Base-by-base conservation (phyloP, 1,140 invertebrate genomes). In the Formica exsecta region DNA sequence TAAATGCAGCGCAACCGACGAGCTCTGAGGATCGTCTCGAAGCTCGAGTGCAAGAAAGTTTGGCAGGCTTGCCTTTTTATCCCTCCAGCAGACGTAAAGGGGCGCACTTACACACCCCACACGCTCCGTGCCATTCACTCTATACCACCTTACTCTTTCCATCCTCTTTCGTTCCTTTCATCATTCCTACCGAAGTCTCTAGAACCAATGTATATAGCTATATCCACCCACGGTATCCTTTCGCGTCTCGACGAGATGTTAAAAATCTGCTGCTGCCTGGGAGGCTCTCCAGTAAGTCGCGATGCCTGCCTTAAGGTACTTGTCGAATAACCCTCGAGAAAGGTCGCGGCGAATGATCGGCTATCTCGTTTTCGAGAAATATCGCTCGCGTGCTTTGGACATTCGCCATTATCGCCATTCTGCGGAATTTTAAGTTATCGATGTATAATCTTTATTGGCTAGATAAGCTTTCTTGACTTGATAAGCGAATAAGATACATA, bases 41-140 rank as follows among this genome's bases (percentile, higher is more conserved):
- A 74, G 79, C 88, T 89, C 89, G 80, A 90, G 89, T 85, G 65
- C 62, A 54, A 80, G 80, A 90, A 90, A 90, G 88, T 90, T 90
- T 90, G 89, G 89, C 89, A 90, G 88, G 85, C 86, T 84, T 87
- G 86, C 79, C 88, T 89, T 90, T 90, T 90, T 90, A 90, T 90
- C 89, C 89, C 86, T 89, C 76, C 79, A 89, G 86, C 86, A 90
- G 89, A 90, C 88, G 89, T 84, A 90, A 90, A 90, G 80, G 89
- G 86, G 85, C 88, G 88, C 79, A 90, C 89, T 90, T 80, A 76
- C 75, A 87, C 80, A 89, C 70, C 87, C 88, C 85, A 87, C 66
- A 62, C 41, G 3, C 32, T 80, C 22, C 76, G 6, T 61, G 32
- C 32, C 87, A 29, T 75, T 64, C 81, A 77, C 85, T 74, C 76